Evolutionary conservation across 2,797 vertebrate genomes (phyloP), one percentile per base, ranked within the genome.

Genomic region (Eutrigla gurnardus): DNA sequence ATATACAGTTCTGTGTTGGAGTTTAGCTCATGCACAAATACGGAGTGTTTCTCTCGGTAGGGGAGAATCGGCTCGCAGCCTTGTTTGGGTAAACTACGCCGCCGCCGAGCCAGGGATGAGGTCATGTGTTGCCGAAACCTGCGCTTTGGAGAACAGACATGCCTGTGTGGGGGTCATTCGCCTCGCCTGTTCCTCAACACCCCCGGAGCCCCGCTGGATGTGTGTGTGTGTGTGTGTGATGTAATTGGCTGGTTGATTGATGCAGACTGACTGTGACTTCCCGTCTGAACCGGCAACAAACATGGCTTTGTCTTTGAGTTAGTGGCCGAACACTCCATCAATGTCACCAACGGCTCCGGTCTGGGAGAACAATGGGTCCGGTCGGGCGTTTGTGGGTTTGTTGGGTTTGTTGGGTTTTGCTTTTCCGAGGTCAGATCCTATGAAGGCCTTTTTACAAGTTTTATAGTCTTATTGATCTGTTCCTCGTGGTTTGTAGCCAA

Each of bases 11-110:
- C 83, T 78, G 25, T 52, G 33, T 55, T 10, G 25, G 62, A 53
- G 50, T 68, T 78, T 54, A 65, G 46, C 73, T 93, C 85, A 86
- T 88, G 89, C 67, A 89, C 86, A 90, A 90, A 89, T 88, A 89
- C 78, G 73, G 86, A 65, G 67, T 73, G 72, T 82, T 84, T 63
- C 72, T 91, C 84, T 73, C 74, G 57, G 74, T 65, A 71, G 78
- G 75, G 70, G 65, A 71, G 79, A 70, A 72, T 75, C 59, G n/a
- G 63, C 80, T 82, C 80, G 49, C 82, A 73, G 77, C 82, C 87
- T 89, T 91, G 90, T 93, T 93, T 91, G 91, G 88, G 88, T 93
- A 90, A 93, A 92, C 89, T 77, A 53, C 66, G 77, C 66, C 69
- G 46, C 62, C 76, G n/a, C 42, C 42, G 70, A 40, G 85, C 91